These are phyloP conservation scores for Coracopsis vasa DNA, from an alignment of 2,113 vertebrate species.

Conservation along the genomic window DNA sequence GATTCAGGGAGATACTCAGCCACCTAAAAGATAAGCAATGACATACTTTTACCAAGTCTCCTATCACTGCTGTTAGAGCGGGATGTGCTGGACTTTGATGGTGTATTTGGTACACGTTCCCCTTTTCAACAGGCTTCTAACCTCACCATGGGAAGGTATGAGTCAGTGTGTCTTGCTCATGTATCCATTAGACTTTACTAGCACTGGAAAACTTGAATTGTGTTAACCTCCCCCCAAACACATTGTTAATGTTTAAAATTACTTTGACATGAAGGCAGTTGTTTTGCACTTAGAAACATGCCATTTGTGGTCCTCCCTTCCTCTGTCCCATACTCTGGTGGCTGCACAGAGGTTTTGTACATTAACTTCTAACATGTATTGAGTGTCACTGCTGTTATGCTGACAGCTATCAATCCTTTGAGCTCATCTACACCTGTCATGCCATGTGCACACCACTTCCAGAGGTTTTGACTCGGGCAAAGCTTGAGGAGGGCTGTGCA, in stretches of 20 bases:
- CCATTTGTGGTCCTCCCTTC: background rate
- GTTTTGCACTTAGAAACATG: background rate
- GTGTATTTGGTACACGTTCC: fast-evolving
- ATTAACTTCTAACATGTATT: background rate
- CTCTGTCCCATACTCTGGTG: background rate
- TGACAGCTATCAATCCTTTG: background rate
- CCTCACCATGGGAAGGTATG: background rate
- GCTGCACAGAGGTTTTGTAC: background rate
- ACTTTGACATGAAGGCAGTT: background rate
- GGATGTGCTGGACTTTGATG: background rate
- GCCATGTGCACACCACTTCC: background rate
- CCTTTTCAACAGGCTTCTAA: background rate
- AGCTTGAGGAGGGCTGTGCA: background rate
- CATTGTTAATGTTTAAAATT: background rate
- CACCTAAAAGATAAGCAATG: background rate
- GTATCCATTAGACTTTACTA: background rate
- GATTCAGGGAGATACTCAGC: background rate
- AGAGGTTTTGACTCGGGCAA: background rate
- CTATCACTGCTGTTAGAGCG: background rate
- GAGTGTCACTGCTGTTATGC: background rate
- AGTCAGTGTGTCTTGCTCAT: background rate
- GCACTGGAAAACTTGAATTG: background rate
- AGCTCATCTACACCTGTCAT: background rate
- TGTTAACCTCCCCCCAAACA: background rate
- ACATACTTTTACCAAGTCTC: background rate